These are phyloP conservation scores for Philereme vetulata DNA, from an alignment of 2,888 invertebrate species.

Conservation along the genomic window DNA sequence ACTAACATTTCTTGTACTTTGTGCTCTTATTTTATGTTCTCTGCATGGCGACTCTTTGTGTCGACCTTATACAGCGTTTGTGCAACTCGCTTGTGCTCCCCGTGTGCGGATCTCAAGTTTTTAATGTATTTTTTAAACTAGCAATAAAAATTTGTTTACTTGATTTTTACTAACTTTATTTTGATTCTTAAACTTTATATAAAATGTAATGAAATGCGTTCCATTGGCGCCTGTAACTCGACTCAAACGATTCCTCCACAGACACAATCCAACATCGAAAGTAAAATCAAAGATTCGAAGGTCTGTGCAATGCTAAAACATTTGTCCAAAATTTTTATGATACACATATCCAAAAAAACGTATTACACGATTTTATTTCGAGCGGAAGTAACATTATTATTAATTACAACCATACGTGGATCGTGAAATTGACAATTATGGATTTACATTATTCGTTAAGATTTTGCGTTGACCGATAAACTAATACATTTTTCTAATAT, in stretches of 20 bases:
- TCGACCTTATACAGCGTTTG: slow-evolving; percentile 13
- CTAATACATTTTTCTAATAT: slow-evolving; percentile 40
- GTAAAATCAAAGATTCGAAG: slow-evolving; percentile 8
- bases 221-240: slow-evolving; percentile 10
- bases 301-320: slow-evolving; percentile 17
- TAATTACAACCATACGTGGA: slow-evolving; percentile 42
- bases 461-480: slow-evolving; percentile 40
- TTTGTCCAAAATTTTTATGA: slow-evolving; percentile 14
- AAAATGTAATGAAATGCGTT: slow-evolving; percentile 14
- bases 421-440: slow-evolving; percentile 41
- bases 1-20: slow-evolving; percentile 26
- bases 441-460: slow-evolving; percentile 38
- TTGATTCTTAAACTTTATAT: slow-evolving; percentile 16
- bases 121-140: slow-evolving; percentile 15
- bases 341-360: slow-evolving; percentile 14
- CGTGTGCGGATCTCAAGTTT: slow-evolving; percentile 10
- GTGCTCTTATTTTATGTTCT: slow-evolving; percentile 22
- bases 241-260: slow-evolving; percentile 7
- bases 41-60: slow-evolving; percentile 7
- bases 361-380: slow-evolving; percentile 24
- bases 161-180: slow-evolving; percentile 23
- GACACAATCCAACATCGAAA: slow-evolving; percentile 9
- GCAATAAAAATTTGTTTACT: slow-evolving; percentile 21
- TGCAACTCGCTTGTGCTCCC: slow-evolving; percentile 18
- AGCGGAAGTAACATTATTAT: slow-evolving; percentile 34